These are phyloP conservation scores for Excalfactoria chinensis DNA, from an alignment of 2,113 vertebrate species.

Conservation along the genomic window DNA sequence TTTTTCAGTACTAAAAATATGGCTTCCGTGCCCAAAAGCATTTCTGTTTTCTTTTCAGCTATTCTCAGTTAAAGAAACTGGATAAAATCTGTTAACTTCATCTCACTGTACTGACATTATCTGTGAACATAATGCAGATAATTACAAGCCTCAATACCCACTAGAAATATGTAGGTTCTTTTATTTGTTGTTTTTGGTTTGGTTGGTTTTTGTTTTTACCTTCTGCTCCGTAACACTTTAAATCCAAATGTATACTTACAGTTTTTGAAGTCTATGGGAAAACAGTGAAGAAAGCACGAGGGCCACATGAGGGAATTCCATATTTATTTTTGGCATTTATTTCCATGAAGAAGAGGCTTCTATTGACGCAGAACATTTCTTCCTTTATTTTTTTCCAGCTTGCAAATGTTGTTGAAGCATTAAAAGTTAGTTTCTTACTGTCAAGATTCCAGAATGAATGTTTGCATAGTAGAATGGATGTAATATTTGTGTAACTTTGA, in stretches of 20 bases:
- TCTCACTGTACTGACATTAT: neutral
- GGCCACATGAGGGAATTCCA: constrained; percentile 39
- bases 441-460: constrained; percentile 14
- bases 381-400: neutral
- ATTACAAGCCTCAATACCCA: neutral
- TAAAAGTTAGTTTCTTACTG: constrained; percentile 52
- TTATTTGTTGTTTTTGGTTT: neutral
- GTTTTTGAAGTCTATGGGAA: constrained; percentile 1
- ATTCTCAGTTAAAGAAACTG: neutral
- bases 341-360: constrained; percentile 32
- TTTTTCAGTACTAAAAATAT: neutral
- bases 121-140: neutral
- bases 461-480: neutral
- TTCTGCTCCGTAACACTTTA: neutral
- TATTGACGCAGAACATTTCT: neutral
- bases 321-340: constrained; percentile 40
- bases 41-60: neutral
- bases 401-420: constrained; percentile 32
- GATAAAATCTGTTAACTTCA: neutral
- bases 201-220: neutral
- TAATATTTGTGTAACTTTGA: constrained; percentile 23
- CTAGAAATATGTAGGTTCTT: neutral
- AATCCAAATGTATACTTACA: neutral
- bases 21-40: neutral
- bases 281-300: constrained; percentile 8